phyloP scores from a whole-genome alignment of 2,888 invertebrate species.

The Hybos culiciformis region DNA sequence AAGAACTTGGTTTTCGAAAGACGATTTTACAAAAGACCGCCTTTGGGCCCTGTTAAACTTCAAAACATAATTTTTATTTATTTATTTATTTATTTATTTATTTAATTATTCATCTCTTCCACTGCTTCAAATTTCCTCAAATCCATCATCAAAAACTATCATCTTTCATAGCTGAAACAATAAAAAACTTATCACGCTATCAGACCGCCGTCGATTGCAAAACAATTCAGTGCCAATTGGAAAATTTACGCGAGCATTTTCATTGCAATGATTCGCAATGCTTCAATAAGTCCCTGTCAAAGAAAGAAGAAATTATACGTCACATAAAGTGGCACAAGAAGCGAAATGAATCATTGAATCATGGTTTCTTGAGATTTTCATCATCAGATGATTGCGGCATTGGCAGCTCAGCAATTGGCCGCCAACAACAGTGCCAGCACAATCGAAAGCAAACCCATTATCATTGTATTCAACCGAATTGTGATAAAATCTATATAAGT shows the following conservation, averaged over 20 bases:
- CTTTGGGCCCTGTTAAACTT: too few species aligned
- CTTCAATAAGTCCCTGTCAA: slow-evolving; percentile 75
- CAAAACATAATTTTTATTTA: too few species aligned
- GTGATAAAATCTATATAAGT: slow-evolving; percentile 93
- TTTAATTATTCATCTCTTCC: too few species aligned
- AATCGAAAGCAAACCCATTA: slow-evolving; percentile 53
- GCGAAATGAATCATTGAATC: slow-evolving; percentile 87
- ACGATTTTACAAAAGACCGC: too few species aligned
- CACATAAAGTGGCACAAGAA: slow-evolving; percentile 99
- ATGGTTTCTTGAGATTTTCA: slow-evolving; percentile 73
- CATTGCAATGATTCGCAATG: slow-evolving; percentile 63
- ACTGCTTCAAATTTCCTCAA: too few species aligned
- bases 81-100: too few species aligned
- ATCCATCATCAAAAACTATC: too few species aligned
- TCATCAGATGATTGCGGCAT: slow-evolving; percentile 83
- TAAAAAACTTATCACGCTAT: slow-evolving; percentile 31
- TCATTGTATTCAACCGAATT: slow-evolving; percentile 89
- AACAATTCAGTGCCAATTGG: slow-evolving; percentile 29
- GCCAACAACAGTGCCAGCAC: slow-evolving; percentile 60
- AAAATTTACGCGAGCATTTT: slow-evolving; percentile 68
- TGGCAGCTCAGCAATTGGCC: slow-evolving; percentile 54
- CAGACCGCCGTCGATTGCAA: slow-evolving; percentile 35
- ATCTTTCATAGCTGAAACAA: slow-evolving; percentile 18
- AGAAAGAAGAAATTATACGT: slow-evolving; percentile 97
- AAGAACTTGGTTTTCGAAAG: too few species aligned